These are phyloP conservation scores for Riparia riparia DNA, from an alignment of 2,113 vertebrate genomes.

Conservation along the genomic window DNA sequence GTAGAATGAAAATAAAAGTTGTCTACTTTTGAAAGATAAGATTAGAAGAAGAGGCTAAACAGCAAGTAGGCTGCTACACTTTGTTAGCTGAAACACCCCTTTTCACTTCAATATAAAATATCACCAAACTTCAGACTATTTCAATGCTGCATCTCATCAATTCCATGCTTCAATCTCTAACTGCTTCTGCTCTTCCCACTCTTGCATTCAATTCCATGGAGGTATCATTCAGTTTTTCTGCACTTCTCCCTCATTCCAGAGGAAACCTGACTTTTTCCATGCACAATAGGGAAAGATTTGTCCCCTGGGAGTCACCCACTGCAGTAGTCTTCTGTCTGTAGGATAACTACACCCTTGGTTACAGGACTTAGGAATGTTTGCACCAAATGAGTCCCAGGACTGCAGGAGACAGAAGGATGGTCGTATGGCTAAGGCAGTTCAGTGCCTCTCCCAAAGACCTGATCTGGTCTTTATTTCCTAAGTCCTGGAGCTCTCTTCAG, in stretches of 20 bases:
- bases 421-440: background rate
- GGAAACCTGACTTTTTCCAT: background rate
- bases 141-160: background rate
- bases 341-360: background rate
- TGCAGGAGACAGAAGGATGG: background rate
- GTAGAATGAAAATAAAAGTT: background rate
- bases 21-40: background rate
- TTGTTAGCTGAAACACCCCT: background rate
- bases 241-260: background rate
- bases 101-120: background rate
- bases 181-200: background rate
- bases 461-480: background rate
- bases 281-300: background rate
- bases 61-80: background rate
- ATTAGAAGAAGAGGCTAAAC: background rate
- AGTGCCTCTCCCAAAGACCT: background rate
- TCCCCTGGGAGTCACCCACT: background rate
- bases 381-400: background rate
- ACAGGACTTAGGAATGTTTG: background rate
- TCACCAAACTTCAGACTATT: background rate
- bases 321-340: background rate
- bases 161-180: background rate
- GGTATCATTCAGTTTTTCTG: background rate
- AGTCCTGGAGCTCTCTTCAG: background rate
- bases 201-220: fast-evolving